A percentile compares a stretch with the other conserved stretches of the same genome.
Evolutionary conservation across 30 jellyfish, hydroid and myxozoan genomes (phyloP).

Genomic region (Clytia hemisphaerica): DNA sequence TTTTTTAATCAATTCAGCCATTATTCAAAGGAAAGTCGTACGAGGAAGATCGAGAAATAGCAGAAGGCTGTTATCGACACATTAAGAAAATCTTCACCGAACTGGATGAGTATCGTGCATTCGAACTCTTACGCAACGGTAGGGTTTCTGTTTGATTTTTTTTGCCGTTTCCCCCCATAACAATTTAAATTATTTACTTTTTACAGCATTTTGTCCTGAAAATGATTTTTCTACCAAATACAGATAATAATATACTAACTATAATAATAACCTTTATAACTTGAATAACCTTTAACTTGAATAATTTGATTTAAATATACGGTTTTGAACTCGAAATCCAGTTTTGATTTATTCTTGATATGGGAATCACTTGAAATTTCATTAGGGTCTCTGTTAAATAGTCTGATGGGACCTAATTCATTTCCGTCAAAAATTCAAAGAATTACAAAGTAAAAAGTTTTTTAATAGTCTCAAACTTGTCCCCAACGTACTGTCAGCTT

Average conservation of each 20-base stretch:
- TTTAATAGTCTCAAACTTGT: too few relatives aligned
- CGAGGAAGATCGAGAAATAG: slow-evolving; percentile 85
- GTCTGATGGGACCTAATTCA: too few relatives aligned
- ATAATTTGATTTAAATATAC: too few relatives aligned
- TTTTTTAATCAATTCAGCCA: slow-evolving; percentile 43
- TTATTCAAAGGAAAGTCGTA: slow-evolving; percentile 61
- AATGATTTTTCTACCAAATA: neutral
- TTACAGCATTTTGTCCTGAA: neutral
- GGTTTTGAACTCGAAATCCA: too few relatives aligned
- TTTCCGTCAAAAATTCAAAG: too few relatives aligned
- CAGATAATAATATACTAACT: neutral
- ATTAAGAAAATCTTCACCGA: slow-evolving; percentile 83
- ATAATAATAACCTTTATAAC: neutral
- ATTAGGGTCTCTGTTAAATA: too few relatives aligned
- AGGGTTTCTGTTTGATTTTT: neutral
- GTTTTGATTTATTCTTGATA: too few relatives aligned
- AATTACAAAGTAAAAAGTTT: too few relatives aligned
- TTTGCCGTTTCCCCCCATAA: neutral
- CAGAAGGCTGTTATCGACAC: slow-evolving; percentile 97
- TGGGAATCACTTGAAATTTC: too few relatives aligned
- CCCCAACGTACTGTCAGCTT: too few relatives aligned
- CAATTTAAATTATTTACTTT: neutral
- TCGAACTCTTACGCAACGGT: slow-evolving; percentile 95
- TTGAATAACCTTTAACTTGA: too few relatives aligned
- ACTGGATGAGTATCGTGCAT: slow-evolving; percentile 97